Base-by-base conservation (phyloP, 1,140 invertebrate genomes). In the Heliconius hewitsoni region DNA sequence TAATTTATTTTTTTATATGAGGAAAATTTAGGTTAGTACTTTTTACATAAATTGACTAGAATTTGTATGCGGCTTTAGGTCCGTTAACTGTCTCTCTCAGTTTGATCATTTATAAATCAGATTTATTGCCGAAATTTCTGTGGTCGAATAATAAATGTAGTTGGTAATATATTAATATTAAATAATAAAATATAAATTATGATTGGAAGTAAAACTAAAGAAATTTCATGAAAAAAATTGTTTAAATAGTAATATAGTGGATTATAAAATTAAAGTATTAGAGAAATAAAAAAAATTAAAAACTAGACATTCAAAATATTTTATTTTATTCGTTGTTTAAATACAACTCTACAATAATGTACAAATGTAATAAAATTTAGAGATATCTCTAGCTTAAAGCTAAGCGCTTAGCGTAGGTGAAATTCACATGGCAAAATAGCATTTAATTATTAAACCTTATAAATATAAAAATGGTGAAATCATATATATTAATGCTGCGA, bases 241-340 rank as follows among this genome's bases (percentile, higher is more conserved):
- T 13, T 23, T 57, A 57, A 57, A 57, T 23, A 0, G 30, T 30
- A 1, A 8, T 3, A 57, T n/a, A 19, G n/a, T 57, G 34, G 34
- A 37, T 37, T 37, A 37, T 37, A n/a, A 57, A n/a, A 57, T 57
- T 46, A 46, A 13, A n/a, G 9, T 11, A 23, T 23, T 3, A 27
- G 19, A 60, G 55, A 72, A 77, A 77, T 78, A 80, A 80, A 82
- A 81, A 82, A 84, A 73, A 82, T 83, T 82, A 80, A 84, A 79
- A 81, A 85, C 83, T 85, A 85, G 84, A 84, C 81, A 82, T 82
- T 84, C 82, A 84, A 82, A 80, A 82, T 75, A 78, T 71, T 78
- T 78, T 81, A 81, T 78, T 78, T 71, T 71, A 71, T 79, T 71
- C 23, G 30, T 52, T 77, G 74, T 71, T 46, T 75, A 79, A 73